phyloP scores from a whole-genome alignment of 2,888 invertebrate species.

The Monopis laevigella region DNA sequence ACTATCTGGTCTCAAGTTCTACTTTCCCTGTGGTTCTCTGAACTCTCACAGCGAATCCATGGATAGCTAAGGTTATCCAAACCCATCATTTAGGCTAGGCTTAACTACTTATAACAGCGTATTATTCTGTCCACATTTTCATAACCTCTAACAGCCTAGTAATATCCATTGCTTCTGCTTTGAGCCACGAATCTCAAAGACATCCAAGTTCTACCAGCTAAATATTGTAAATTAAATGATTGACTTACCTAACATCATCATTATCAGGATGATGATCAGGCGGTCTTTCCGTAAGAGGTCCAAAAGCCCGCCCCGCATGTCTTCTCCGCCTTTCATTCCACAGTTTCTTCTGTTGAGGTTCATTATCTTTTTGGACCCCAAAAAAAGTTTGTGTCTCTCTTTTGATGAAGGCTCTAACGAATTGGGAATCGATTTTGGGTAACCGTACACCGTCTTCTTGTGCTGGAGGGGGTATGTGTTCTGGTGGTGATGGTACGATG shows the following conservation, averaged over 20 bases:
- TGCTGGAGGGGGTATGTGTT: conserved; percentile 44
- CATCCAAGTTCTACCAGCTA: too few relatives aligned
- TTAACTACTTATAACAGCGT: too few relatives aligned
- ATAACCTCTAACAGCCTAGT: too few relatives aligned
- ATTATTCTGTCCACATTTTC: too few relatives aligned
- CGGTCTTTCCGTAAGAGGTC: conserved; percentile 66
- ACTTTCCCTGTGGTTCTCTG: too few relatives aligned
- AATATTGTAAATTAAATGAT: too few relatives aligned
- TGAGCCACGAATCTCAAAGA: too few relatives aligned
- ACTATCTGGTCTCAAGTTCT: too few relatives aligned
- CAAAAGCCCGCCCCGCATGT: conserved; percentile 77
- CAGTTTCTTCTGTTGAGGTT: conserved; percentile 75
- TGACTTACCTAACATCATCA: conserved; percentile 57
- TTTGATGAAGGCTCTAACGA: conserved; percentile 74
- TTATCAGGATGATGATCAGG: conserved; percentile 71
- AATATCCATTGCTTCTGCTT: too few relatives aligned
- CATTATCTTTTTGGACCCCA: conserved; percentile 82
- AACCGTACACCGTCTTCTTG: conserved; percentile 58
- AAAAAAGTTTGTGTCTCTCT: conserved; percentile 86
- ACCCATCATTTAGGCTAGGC: too few relatives aligned
- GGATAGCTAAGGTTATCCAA: too few relatives aligned
- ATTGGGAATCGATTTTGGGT: conserved; percentile 48
- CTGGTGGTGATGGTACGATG: conserved; percentile 31
- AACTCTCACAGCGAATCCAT: too few relatives aligned
- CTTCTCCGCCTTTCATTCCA: conserved; percentile 85